These are phyloP conservation scores for Sprattus sprattus DNA, from an alignment of 2,113 vertebrate species.

Conservation along the genomic window DNA sequence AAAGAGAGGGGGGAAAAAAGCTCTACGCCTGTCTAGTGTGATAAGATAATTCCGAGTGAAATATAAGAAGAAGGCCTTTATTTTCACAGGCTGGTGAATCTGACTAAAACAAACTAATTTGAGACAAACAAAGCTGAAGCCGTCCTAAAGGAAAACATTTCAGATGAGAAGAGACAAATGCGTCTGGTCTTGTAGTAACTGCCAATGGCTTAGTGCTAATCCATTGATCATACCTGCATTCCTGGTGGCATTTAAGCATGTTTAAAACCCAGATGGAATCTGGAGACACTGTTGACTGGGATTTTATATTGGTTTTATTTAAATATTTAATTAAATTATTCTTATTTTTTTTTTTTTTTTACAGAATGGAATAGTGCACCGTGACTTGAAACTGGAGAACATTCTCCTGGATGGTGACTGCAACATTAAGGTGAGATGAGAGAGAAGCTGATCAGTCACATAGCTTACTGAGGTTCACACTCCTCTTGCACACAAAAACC, in stretches of 20 bases:
- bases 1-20: background rate
- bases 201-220: constrained; percentile 4
- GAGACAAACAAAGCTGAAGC: background rate
- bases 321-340: too few relatives aligned
- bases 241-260: constrained; percentile 13
- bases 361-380: constrained; percentile 92
- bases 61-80: background rate
- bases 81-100: background rate
- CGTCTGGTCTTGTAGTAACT: background rate
- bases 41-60: background rate
- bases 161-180: background rate
- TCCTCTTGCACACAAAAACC: too few relatives aligned
- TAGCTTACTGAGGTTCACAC: background rate
- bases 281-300: background rate
- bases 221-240: constrained; percentile 1
- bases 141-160: background rate
- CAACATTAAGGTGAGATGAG: constrained; percentile 87
- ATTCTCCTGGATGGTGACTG: constrained; percentile 88
- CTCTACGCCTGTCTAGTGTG: background rate
- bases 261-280: background rate
- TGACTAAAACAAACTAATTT: background rate
- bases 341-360: background rate
- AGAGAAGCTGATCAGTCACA: background rate
- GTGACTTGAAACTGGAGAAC: constrained; percentile 97
- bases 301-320: background rate